A percentile compares a stretch with the other conserved stretches of the same genome.
Conservation (phyloP, 2,888 invertebrate genomes). For the Pteria penguin region DNA sequence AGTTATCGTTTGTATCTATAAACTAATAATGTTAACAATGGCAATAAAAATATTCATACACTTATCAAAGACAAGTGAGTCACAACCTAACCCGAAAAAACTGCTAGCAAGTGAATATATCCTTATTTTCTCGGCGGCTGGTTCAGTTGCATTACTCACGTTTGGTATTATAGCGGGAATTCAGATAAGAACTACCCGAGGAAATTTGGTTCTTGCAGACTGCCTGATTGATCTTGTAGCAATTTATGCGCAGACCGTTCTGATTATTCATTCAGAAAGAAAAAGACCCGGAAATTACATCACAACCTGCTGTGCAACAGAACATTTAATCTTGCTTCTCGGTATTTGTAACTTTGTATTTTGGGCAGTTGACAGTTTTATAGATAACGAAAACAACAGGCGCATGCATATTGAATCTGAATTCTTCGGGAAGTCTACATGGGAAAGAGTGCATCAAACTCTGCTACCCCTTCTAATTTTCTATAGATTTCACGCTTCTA, state of each 20-base stretch:
- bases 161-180: neutral
- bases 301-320: neutral
- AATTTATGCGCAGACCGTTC: too few species aligned
- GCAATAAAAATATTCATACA: conserved; percentile 4
- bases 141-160: too few species aligned
- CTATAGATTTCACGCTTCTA: conserved; percentile 10
- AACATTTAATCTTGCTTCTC: neutral
- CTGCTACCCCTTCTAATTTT: conserved; percentile 1
- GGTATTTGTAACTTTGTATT: conserved; percentile 5
- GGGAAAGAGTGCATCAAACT: neutral
- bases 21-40: neutral
- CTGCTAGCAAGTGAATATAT: conserved; percentile 7
- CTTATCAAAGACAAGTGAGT: neutral
- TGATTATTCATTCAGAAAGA: too few species aligned
- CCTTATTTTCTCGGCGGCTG: too few species aligned
- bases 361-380: conserved; percentile 9
- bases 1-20: too few species aligned
- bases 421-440: neutral
- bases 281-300: too few species aligned
- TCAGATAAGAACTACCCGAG: neutral
- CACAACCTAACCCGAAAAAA: neutral
- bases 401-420: too few species aligned
- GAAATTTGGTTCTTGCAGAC: neutral
- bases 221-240: neutral
- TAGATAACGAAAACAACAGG: neutral